Conservation (phyloP, 2,113 vertebrate species). For the Lampris incognitus region DNA sequence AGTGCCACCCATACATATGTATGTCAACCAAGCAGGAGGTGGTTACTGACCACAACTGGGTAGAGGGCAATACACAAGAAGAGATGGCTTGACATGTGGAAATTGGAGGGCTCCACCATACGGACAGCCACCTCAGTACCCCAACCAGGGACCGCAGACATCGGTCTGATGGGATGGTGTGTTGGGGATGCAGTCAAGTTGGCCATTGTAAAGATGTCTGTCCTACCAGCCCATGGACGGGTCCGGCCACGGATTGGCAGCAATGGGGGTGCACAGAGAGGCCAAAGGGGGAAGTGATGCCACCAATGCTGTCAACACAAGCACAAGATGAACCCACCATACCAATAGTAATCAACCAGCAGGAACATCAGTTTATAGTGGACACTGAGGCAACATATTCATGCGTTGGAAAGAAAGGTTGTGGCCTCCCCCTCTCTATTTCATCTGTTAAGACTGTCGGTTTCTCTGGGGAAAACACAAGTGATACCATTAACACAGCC, state of each 20-base stretch:
- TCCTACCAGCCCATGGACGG: not conserved
- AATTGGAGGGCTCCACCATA: not conserved
- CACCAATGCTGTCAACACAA: not conserved
- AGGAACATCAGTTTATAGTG: conserved; percentile 1
- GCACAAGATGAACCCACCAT: not conserved
- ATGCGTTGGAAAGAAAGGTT: conserved; percentile 1
- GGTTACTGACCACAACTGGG: not conserved
- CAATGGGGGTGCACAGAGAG: not conserved
- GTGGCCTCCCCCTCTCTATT: not conserved
- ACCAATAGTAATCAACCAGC: not conserved
- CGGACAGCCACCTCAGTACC: too few species aligned
- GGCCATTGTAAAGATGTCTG: not conserved
- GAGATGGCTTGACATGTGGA: not conserved
- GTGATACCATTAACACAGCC: not conserved
- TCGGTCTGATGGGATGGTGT: not conserved
- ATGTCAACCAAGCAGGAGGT: not conserved
- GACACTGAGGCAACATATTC: not conserved
- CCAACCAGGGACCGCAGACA: not conserved
- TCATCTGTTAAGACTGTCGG: not conserved
- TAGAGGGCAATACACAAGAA: not conserved
- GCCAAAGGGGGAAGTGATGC: conserved; percentile 4
- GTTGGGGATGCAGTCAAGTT: not conserved
- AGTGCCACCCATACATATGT: not conserved
- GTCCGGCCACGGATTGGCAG: not conserved
- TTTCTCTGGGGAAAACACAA: conserved; percentile 5